Percentiles rank a stretch among this genome's conserved stretches.
Conservation (phyloP, 1,140 invertebrate species). For the Eupeodes corollae region DNA sequence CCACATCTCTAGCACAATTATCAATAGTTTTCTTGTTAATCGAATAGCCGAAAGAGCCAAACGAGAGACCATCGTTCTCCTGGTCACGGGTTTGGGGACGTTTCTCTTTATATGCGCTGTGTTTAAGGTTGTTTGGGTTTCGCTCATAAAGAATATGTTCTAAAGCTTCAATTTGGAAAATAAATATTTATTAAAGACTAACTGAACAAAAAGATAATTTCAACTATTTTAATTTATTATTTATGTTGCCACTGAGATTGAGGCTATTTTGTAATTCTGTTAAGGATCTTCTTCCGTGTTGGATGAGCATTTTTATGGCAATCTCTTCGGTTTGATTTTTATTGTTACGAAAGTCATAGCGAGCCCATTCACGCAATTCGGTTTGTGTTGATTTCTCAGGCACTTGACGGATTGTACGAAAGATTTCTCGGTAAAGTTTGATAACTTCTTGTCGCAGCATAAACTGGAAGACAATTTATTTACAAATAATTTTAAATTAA, state of each 20-base stretch:
- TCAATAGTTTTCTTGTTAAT: conserved; percentile 43
- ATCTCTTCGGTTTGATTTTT: conserved; percentile 54
- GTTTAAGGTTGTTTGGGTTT: conserved; percentile 29
- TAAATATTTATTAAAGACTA: conserved; percentile 18
- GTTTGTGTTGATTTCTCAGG: conserved; percentile 48
- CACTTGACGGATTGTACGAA: conserved; percentile 52
- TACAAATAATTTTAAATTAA: conserved; percentile 6
- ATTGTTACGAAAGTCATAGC: conserved; percentile 57
- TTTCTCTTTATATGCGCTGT: conserved; percentile 35
- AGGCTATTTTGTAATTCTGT: conserved; percentile 54
- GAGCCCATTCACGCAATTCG: conserved; percentile 58
- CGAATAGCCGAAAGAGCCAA: conserved; percentile 38
- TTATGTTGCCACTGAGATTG: conserved; percentile 38
- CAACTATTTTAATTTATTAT: background rate
- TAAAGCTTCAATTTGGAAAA: conserved; percentile 8
- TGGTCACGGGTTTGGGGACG: conserved; percentile 44
- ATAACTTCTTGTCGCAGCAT: conserved; percentile 61
- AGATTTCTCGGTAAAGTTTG: conserved; percentile 61
- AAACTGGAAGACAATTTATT: conserved; percentile 45
- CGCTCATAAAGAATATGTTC: conserved; percentile 21
- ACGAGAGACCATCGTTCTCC: conserved; percentile 40
- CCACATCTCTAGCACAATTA: conserved; percentile 57
- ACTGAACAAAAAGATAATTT: conserved; percentile 13
- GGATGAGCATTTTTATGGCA: conserved; percentile 57
- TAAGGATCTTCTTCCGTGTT: conserved; percentile 54